Evolutionary conservation across 2,113 vertebrate genomes (phyloP).

Genomic region (Cervus canadensis): DNA sequence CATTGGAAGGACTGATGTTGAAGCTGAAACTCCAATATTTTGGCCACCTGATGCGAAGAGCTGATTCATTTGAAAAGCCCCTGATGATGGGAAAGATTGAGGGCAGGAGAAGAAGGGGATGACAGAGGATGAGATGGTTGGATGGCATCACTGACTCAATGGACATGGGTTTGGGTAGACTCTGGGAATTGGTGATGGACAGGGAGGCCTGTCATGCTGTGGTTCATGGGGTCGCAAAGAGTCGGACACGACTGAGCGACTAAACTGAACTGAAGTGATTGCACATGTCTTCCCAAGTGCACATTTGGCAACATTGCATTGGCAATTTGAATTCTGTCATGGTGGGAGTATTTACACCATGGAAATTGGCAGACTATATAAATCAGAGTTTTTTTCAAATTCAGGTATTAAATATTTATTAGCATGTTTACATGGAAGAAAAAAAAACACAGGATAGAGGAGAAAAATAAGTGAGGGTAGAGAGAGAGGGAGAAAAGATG

Average conservation of each 20-base stretch:
- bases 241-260: rapidly evolving
- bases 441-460: background rate
- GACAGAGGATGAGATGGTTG: background rate
- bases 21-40: background rate
- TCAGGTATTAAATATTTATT: background rate
- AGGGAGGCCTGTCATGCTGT: background rate
- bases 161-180: background rate
- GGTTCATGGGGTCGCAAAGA: background rate
- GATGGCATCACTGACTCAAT: background rate
- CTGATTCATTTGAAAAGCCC: background rate
- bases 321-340: background rate
- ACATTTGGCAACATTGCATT: background rate
- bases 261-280: background rate
- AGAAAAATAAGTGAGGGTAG: background rate
- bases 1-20: background rate
- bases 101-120: background rate
- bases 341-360: background rate
- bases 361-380: background rate
- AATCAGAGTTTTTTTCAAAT: background rate
- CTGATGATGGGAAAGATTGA: background rate
- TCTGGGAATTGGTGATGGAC: background rate
- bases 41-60: background rate
- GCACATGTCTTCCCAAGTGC: background rate
- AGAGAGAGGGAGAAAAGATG: rapidly evolving
- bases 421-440: background rate